Base-by-base conservation (phyloP, 2,113 vertebrate genomes). In the Madoqua kirkii region DNA sequence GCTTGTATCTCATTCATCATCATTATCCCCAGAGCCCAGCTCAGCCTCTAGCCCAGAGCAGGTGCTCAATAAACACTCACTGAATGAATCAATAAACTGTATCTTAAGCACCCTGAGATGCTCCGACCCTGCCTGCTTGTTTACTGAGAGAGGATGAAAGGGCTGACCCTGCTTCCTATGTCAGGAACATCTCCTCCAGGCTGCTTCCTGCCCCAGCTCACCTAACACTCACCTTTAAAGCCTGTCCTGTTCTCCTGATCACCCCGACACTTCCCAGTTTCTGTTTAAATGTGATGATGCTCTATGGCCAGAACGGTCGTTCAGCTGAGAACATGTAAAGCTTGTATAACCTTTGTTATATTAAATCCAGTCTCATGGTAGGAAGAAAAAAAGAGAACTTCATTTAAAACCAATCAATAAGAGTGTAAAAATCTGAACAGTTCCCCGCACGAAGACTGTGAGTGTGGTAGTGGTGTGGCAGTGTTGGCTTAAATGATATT, bases 111-210 rank as follows among this genome's bases (percentile, higher is more conserved):
- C 43, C 9, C 54, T 36, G 6, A 8, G 15, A 29, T 8, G 9
- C n/a, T 17, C n/a, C 5, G 23, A 0, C 5, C 36, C 14, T 45
- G 13, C 36, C 83, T 91, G 17, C 55, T 33, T 29, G n/a, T 50
- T 62, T 11, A 25, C 83, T 45, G 62, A 78, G 36, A 79, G 48
- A 45, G 13, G 48, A 25, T 64, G 40, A 7, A 6, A 40, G 48
- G 27, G 12, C 1, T 36, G 17, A 45, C 10, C n/a, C 52, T 29
- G 3, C 9, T 36, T 6, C 27, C 89, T 6, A 0, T 21, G 31
- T 79, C 40, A 21, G 7, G 12, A 59, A 21, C 6, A 27, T 54
- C n/a, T 87, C 55, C 62, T 79, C 71, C 67, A 59, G 21, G 3
- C 52, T 7, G 5, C 36, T 50, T 64, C 29, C 87, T 85, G 57